phyloP scores from a whole-genome alignment of 2,113 vertebrate genomes.

The Hemichromis elongatus region DNA sequence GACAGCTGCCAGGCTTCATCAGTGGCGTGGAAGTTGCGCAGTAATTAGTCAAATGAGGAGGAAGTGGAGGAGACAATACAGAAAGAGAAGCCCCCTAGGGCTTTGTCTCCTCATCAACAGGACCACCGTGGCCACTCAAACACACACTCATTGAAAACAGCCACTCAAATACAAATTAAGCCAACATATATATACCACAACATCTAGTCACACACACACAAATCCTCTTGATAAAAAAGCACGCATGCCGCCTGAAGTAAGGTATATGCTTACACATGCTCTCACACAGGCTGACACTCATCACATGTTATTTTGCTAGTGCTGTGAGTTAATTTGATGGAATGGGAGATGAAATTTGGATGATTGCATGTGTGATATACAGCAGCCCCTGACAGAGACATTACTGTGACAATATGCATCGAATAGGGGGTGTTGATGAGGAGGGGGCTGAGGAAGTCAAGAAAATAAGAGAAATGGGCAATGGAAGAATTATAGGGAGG shows the following conservation, averaged over 20 bases:
- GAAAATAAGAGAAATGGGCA: slow-evolving; percentile 32
- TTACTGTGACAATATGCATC: slow-evolving; percentile 42
- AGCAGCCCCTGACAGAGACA: slow-evolving; percentile 11
- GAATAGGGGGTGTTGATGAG: neutral
- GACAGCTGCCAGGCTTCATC: slow-evolving; percentile 71
- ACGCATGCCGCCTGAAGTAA: neutral
- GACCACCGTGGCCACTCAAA: slow-evolving; percentile 40
- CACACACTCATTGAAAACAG: neutral
- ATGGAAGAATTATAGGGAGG: slow-evolving; percentile 41
- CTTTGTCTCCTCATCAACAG: slow-evolving; percentile 46
- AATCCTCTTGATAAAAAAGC: neutral
- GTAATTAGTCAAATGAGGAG: slow-evolving; percentile 70
- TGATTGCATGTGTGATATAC: slow-evolving; percentile 37
- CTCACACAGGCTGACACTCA: neutral
- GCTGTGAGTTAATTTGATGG: slow-evolving; percentile 24
- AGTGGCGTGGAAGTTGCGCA: slow-evolving; percentile 57
- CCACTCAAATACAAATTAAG: slow-evolving; percentile 19
- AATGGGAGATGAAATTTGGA: slow-evolving; percentile 37
- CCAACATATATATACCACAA: neutral
- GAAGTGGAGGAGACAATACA: slow-evolving; percentile 38
- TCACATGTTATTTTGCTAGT: neutral
- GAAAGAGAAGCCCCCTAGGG: slow-evolving; percentile 39
- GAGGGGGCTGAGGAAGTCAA: neutral
- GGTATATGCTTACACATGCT: neutral
- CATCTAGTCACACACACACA: slow-evolving; percentile 27